Conservation (phyloP, 2,797 vertebrate genomes). For the Dallia pectoralis region DNA sequence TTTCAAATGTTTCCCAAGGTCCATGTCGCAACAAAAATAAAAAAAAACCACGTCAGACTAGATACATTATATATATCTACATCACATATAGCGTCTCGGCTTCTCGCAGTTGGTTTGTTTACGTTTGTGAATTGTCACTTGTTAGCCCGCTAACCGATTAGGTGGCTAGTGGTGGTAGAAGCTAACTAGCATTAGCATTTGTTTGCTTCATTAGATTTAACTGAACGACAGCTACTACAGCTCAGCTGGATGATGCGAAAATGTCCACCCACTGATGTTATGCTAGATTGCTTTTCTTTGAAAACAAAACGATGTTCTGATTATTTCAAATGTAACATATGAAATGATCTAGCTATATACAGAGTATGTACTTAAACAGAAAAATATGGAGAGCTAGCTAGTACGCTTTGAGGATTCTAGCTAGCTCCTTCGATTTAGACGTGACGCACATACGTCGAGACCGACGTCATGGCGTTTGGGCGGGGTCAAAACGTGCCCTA, state of each 20-base stretch:
- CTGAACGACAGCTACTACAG: slow-evolving; percentile 57
- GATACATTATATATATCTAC: neutral
- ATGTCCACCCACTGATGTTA: slow-evolving; percentile 47
- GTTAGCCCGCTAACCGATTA: slow-evolving; percentile 35
- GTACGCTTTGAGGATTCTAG: slow-evolving; percentile 67
- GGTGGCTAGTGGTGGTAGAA: slow-evolving; percentile 59
- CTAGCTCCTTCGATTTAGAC: slow-evolving; percentile 68
- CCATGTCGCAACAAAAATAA: too few relatives aligned
- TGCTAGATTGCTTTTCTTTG: slow-evolving; percentile 36
- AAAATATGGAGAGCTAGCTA: slow-evolving; percentile 58
- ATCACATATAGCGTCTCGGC: neutral
- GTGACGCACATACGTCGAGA: slow-evolving; percentile 70
- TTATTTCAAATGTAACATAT: slow-evolving; percentile 39
- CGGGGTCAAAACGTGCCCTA: slow-evolving; percentile 1
- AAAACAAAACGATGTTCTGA: slow-evolving; percentile 23
- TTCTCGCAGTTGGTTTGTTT: slow-evolving; percentile 57
- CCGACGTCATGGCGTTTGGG: slow-evolving; percentile 49
- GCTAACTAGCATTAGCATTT: slow-evolving; percentile 35
- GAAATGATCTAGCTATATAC: slow-evolving; percentile 50
- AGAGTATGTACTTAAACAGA: slow-evolving; percentile 64
- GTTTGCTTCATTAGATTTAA: slow-evolving; percentile 58
- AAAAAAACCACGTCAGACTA: slow-evolving; percentile 15
- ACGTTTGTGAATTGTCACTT: slow-evolving; percentile 71
- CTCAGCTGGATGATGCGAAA: slow-evolving; percentile 57
- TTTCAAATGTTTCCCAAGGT: slow-evolving; percentile 11